These are phyloP conservation scores for Drosophila multiciliata DNA, from an alignment of 2,888 invertebrate species.

Conservation along the genomic window DNA sequence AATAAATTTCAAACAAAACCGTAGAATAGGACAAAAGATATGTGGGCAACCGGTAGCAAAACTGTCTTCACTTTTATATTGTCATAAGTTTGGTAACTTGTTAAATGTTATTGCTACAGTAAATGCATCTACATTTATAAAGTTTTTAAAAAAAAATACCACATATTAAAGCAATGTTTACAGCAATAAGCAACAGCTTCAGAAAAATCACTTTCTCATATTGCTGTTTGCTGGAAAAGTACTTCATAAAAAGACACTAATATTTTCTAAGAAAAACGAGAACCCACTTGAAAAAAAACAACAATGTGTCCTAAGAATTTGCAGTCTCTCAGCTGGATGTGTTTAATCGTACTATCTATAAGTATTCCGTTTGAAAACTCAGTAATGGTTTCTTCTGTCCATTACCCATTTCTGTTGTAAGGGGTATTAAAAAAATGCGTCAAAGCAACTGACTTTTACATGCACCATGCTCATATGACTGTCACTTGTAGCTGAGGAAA, in stretches of 20 bases:
- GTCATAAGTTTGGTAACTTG: not conserved
- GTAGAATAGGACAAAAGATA: not conserved
- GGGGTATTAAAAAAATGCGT: conserved; percentile 15
- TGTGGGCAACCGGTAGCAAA: not conserved
- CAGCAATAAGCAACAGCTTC: not conserved
- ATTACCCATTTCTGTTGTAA: not conserved
- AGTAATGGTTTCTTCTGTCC: not conserved
- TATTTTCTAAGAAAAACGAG: not conserved
- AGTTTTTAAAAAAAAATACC: not conserved
- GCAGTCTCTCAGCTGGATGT: not conserved
- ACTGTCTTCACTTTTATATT: not conserved
- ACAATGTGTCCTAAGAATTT: not conserved
- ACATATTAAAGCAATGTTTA: not conserved
- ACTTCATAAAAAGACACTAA: not conserved
- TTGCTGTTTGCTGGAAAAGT: not conserved
- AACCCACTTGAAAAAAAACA: not conserved
- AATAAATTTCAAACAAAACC: not conserved
- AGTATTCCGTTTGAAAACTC: conserved; percentile 1
- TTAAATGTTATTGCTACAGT: not conserved
- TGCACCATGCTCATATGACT: conserved; percentile 33
- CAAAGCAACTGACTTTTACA: conserved; percentile 41
- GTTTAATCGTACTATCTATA: conserved; percentile 1
- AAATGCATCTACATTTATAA: not conserved
- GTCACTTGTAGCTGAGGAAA: conserved; percentile 32
- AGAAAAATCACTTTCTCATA: not conserved